Evolutionary conservation across 2,797 vertebrate species (phyloP).

Genomic region (Rallus crepitans): DNA sequence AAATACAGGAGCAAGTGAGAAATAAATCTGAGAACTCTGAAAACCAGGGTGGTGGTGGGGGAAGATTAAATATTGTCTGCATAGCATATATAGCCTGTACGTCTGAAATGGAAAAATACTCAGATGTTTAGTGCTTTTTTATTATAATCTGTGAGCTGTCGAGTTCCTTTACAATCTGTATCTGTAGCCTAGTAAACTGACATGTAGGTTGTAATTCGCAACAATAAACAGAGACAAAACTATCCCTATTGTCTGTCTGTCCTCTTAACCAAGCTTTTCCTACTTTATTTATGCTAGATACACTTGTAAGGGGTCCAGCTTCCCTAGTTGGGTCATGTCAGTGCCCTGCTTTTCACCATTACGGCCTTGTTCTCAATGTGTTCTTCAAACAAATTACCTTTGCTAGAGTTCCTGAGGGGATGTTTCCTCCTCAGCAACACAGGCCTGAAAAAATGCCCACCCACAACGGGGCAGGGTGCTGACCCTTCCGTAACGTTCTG

Average conservation of each 20-base stretch:
- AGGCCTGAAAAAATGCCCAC: background rate
- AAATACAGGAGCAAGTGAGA: background rate
- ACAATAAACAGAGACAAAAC: conserved; percentile 38
- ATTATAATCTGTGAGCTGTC: background rate
- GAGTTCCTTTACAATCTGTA: background rate
- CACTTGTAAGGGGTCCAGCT: background rate
- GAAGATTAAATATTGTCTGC: background rate
- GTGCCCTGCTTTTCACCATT: background rate
- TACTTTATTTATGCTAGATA: background rate
- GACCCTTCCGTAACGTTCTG: background rate
- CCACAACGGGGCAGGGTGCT: accelerated
- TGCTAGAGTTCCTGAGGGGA: background rate
- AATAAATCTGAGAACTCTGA: background rate
- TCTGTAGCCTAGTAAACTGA: background rate
- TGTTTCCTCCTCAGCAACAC: background rate
- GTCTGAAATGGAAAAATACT: background rate
- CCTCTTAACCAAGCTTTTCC: background rate
- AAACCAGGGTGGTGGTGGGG: background rate
- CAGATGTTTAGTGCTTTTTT: background rate
- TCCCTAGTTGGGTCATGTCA: background rate
- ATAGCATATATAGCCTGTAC: background rate
- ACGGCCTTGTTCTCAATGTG: background rate
- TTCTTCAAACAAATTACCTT: background rate
- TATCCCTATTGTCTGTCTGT: background rate
- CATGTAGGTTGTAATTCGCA: background rate